Evolutionary conservation across 2,113 vertebrate genomes (phyloP), one percentile per base, ranked within the genome.

Genomic region (Oplegnathus fasciatus): DNA sequence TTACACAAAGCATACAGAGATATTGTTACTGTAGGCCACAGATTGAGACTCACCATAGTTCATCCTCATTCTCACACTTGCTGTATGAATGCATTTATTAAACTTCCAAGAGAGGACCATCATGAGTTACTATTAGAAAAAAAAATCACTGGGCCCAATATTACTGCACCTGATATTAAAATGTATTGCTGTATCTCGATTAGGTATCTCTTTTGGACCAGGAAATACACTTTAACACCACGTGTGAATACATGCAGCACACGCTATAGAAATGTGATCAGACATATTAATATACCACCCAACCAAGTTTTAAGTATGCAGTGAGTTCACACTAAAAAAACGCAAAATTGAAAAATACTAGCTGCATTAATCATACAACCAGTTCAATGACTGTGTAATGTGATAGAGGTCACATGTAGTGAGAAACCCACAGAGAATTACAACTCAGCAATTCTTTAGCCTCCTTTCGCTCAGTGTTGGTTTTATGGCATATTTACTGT

Each of bases 1-100:
- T 86, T 79, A 77, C 69, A 68, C 66, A 82, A 48, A 85, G 73
- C 77, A 73, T 1, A 46, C 66, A 86, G 65, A 2, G 11, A 18
- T 20, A 30, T 11, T 68, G 54, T 71, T 37, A 69, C 67, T 68
- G 52, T 24, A 18, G 65, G 55, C 68, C 62, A 9, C 55, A 74
- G 2, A 65, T 58, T 28, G 9, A 78, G 14, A 54, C 40, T 50
- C 15, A 20, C 42, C 2, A 0, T 0, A 4, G n/a, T 17, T 64
- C 26, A 40, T 26, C 32, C 13, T 61, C 32, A 50, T 0, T 6
- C 75, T 58, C 42, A 14, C 18, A 30, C 32, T 32, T 17, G 3
- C 32, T 52, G 24, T 18, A 6, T 66, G n/a, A 1, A 10, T 22
- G 24, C 34, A 46, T 46, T 54, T 28, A 77, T 32, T 34, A 55